A percentile compares a stretch with the other conserved stretches of the same genome.
Conservation (phyloP, 1,140 invertebrate species). For the Aplysia californica region DNA sequence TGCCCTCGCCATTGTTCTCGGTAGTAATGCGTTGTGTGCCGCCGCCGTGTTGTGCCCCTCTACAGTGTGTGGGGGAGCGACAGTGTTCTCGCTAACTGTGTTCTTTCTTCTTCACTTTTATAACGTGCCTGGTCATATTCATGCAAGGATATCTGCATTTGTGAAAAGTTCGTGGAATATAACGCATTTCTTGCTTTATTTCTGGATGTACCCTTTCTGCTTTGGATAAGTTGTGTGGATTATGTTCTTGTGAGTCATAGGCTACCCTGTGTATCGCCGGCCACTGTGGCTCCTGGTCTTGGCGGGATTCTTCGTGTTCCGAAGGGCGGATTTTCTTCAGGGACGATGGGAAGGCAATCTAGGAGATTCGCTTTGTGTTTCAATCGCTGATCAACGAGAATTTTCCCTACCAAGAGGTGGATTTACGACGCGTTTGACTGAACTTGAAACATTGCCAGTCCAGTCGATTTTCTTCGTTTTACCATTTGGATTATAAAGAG, state of each 20-base stretch:
- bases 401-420: neutral
- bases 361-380: slow-evolving; percentile 26
- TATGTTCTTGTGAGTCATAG: neutral
- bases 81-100: slow-evolving; percentile 32
- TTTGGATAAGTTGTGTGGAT: neutral
- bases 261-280: neutral
- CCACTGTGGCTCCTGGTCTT: neutral
- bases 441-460: too few species aligned
- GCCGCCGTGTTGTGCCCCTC: slow-evolving; percentile 47
- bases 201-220: slow-evolving; percentile 12
- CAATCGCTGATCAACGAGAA: neutral
- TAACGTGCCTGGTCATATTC: neutral
- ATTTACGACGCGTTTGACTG: slow-evolving; percentile 11
- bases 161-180: neutral
- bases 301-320: slow-evolving; percentile 13
- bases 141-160: neutral
- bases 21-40: slow-evolving; percentile 32
- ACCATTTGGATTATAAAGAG: too few species aligned
- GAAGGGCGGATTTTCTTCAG: neutral
- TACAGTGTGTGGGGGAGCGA: slow-evolving; percentile 44
- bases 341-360: slow-evolving; percentile 23
- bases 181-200: neutral
- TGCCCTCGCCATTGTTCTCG: slow-evolving; percentile 48
- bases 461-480: too few species aligned
- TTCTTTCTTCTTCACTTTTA: neutral